phyloP scores from a whole-genome alignment of 1,140 invertebrate species.

The Magallana ariakensis region DNA sequence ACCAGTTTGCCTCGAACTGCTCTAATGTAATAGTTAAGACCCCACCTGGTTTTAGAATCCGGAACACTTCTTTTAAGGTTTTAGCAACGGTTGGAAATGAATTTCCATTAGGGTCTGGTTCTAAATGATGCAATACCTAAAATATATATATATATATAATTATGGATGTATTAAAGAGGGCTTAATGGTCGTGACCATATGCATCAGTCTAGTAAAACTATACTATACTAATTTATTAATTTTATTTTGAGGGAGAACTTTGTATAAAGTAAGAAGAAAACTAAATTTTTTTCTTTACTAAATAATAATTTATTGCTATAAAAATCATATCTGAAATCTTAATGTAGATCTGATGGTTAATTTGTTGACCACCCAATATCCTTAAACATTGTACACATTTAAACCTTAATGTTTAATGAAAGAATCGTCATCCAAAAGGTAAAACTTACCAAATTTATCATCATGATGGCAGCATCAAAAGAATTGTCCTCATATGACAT shows the following conservation, averaged over 20 bases:
- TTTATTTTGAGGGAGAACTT: too few species aligned
- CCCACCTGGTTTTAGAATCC: neutral
- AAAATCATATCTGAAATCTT: neutral
- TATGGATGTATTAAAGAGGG: too few species aligned
- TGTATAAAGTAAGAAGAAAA: too few species aligned
- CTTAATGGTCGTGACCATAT: too few species aligned
- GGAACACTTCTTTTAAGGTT: neutral
- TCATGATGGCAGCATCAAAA: slow-evolving; percentile 40
- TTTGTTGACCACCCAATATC: neutral
- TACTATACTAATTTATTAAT: too few species aligned
- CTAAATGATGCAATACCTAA: slow-evolving; percentile 40
- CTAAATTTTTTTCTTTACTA: too few species aligned
- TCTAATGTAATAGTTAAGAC: neutral
- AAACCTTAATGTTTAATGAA: neutral
- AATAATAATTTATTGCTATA: neutral
- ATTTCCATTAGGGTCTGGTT: slow-evolving; percentile 12
- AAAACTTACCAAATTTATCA: slow-evolving; percentile 39
- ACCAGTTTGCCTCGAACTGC: slow-evolving; percentile 14
- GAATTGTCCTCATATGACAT: neutral
- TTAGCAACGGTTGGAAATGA: neutral
- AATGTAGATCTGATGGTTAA: neutral
- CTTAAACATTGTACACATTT: neutral
- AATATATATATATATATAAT: neutral
- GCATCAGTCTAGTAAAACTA: too few species aligned
- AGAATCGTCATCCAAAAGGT: neutral